Evolutionary conservation across 2,888 invertebrate species (phyloP), one percentile per base, ranked within the genome.

Genomic region (Aromia moschata): DNA sequence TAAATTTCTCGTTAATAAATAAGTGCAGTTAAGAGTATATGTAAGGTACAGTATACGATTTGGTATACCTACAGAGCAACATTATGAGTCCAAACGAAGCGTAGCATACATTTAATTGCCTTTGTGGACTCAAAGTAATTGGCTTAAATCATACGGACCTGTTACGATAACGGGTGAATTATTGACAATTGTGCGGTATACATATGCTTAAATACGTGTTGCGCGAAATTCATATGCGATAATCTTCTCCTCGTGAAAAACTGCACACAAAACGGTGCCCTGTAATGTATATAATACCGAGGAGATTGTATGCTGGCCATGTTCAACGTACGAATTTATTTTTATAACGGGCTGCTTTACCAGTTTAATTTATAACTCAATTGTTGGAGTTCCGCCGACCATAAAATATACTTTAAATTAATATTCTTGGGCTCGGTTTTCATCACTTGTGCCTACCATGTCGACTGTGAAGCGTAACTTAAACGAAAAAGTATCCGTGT

Each of bases 321-420:
- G 59, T 58, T 55, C 64, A 60, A 60, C 57, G 58, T 62, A 62
- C 62, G 62, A 64, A 67, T 64, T 67, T 67, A 60, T 62, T 67
- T 60, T 64, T 67, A 65, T 65, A 62, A 55, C 56, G 56, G 62
- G 54, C 17, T 54, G 58, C 38, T 47, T 62, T 54, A 58, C 55
- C 38, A 20, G 56, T 58, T 60, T 63, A 62, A 65, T 65, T 65
- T 65, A 65, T 65, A 65, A 65, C 65, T 65, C 65, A 65, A 65
- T 65, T 65, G 65, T 58, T 63, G 56, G 37, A 49, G 51, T 17
- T 49, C 62, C 49, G 46, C 40, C 60, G 37, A 46, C 38, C 59
- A 56, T 57, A 61, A 60, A 64, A 52, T 17, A 20, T 20, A 20
- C 3, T 41, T 31, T 40, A 53, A 16, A 43, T 53, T 53, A 41